Evolutionary conservation across 2,888 invertebrate species (phyloP).

Genomic region (Tenodera sinensis): DNA sequence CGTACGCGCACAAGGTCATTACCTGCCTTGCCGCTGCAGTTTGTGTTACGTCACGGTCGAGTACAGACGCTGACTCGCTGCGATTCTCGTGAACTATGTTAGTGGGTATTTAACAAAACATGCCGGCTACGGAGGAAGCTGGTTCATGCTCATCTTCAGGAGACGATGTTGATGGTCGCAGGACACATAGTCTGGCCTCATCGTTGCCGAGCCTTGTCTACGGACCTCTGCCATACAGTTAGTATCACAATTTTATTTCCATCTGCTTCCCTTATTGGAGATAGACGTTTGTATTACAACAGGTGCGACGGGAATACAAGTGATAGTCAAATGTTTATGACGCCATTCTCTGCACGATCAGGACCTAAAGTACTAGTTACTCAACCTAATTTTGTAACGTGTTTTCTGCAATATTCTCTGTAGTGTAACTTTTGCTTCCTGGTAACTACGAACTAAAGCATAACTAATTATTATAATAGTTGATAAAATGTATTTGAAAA

Average conservation of each 20-base stretch:
- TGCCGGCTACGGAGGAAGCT: background rate
- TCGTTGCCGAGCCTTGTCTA: conserved; percentile 66
- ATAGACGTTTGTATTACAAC: too few species aligned
- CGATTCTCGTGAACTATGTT: background rate
- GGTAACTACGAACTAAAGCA: too few species aligned
- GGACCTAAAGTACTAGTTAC: too few species aligned
- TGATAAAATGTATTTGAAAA: too few species aligned
- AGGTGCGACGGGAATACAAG: too few species aligned
- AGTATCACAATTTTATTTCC: conserved; percentile 52
- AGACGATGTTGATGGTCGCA: background rate
- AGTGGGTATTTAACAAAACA: background rate
- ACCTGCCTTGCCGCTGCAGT: background rate
- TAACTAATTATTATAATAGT: too few species aligned
- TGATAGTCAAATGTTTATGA: too few species aligned
- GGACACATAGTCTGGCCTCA: conserved; percentile 38
- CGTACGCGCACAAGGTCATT: background rate
- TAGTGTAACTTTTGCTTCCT: too few species aligned
- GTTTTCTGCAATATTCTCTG: too few species aligned
- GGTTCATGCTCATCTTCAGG: background rate
- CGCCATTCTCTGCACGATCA: too few species aligned
- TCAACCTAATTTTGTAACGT: too few species aligned
- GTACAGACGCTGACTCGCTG: background rate
- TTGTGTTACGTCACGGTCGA: background rate
- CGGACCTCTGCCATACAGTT: conserved; percentile 73
- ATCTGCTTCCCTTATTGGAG: too few species aligned